phyloP scores from a whole-genome alignment of 2,888 invertebrate genomes.

The Bursaphelenchus okinawaensis region DNA sequence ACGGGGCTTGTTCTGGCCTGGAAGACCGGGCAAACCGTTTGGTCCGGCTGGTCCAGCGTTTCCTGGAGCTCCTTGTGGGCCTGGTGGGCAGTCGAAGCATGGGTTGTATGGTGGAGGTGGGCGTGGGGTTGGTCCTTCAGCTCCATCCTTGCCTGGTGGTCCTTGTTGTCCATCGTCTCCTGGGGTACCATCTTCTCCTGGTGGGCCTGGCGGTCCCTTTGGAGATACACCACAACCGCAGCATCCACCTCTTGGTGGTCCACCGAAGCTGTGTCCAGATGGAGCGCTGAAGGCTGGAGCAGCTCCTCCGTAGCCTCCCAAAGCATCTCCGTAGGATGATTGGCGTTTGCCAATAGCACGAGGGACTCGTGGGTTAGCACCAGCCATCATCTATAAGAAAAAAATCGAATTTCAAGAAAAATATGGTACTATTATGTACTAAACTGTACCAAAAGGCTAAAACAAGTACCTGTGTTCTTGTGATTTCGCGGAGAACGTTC shows the following conservation, averaged over 20 bases:
- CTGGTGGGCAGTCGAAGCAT: conserved; percentile 18
- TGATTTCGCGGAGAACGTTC: conserved; percentile 40
- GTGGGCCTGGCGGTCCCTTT: conserved; percentile 36
- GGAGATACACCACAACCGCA: conserved; percentile 39
- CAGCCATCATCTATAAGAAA: conserved; percentile 21
- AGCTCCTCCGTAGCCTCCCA: neutral
- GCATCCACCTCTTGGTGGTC: conserved; percentile 25
- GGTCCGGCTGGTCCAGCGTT: conserved; percentile 18
- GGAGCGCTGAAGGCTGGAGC: neutral
- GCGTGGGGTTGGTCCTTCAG: conserved; percentile 1
- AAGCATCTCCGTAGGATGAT: conserved; percentile 12
- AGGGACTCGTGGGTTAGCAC: conserved; percentile 18
- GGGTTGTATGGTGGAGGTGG: conserved; percentile 1
- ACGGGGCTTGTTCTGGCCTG: neutral
- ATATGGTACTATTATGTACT: neutral
- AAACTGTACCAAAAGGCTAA: neutral
- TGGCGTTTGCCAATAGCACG: conserved; percentile 24
- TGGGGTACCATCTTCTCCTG: conserved; percentile 33
- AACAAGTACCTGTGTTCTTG: conserved; percentile 35
- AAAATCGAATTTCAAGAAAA: no score
- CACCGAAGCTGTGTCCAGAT: neutral
- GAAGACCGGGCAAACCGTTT: conserved; percentile 2
- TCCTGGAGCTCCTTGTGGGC: conserved; percentile 22
- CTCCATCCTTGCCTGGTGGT: neutral
- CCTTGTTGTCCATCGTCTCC: conserved; percentile 21